Percentiles rank a stretch among this genome's conserved stretches.
Evolutionary conservation across 2,888 invertebrate genomes (phyloP).

Genomic region (Steinernema carpocapsae): DNA sequence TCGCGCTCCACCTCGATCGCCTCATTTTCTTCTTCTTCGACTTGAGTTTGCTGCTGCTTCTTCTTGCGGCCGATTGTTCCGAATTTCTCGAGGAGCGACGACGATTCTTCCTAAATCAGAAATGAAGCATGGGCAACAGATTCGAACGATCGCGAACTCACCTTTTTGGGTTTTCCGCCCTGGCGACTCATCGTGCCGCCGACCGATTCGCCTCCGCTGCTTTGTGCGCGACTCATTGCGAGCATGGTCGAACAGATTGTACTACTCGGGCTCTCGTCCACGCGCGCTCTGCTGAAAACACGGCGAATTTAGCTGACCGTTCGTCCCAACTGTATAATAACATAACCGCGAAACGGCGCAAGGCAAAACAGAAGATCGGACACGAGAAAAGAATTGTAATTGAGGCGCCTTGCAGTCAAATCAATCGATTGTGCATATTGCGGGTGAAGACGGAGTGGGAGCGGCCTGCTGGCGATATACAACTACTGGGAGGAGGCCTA

Average conservation of each 20-base stretch:
- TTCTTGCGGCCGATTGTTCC: slow-evolving; percentile 44
- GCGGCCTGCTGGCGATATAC: slow-evolving; percentile 31
- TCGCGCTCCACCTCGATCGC: slow-evolving; percentile 62
- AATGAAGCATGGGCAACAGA: not conserved
- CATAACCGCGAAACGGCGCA: too few species aligned
- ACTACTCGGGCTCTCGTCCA: too few species aligned
- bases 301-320: too few species aligned
- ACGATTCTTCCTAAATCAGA: slow-evolving; percentile 11
- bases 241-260: not conserved
- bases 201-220: slow-evolving; percentile 21
- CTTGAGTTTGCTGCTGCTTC: slow-evolving; percentile 38
- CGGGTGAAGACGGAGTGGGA: slow-evolving; percentile 10
- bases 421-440: slow-evolving; percentile 29
- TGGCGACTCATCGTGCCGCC: slow-evolving; percentile 22
- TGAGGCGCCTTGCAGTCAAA: slow-evolving; percentile 6
- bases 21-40: slow-evolving; percentile 78
- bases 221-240: slow-evolving; percentile 18
- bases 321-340: too few species aligned
- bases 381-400: not conserved
- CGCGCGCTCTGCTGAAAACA: too few species aligned
- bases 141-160: not conserved
- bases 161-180: slow-evolving; percentile 20
- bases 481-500: slow-evolving; percentile 6
- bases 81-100: slow-evolving; percentile 41
- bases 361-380: not conserved